These are phyloP conservation scores for Epiblema foenella DNA, from an alignment of 2,888 invertebrate genomes.

Conservation along the genomic window DNA sequence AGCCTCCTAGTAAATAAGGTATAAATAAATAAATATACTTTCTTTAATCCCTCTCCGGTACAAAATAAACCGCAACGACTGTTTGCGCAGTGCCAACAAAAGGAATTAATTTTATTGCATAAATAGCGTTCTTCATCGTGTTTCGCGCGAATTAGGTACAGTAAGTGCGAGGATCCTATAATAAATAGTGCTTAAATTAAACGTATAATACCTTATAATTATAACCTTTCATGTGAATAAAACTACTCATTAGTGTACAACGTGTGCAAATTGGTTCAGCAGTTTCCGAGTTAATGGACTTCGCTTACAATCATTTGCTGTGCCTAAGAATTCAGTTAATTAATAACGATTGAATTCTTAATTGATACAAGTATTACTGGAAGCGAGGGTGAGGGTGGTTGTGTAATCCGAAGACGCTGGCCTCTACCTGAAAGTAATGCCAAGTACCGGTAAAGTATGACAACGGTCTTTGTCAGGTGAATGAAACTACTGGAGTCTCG, in stretches of 20 bases:
- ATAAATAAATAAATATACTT: neutral
- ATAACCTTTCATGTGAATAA: too few relatives aligned
- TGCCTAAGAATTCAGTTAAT: slow-evolving; percentile 8
- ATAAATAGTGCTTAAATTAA: neutral
- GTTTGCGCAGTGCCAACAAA: neutral
- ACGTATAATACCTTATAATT: too few relatives aligned
- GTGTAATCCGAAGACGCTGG: neutral
- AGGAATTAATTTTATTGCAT: neutral
- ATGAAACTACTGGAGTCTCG: slow-evolving; percentile 33
- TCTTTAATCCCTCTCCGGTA: neutral
- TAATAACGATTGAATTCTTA: neutral
- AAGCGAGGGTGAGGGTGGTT: neutral
- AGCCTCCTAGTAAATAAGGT: neutral
- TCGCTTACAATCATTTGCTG: neutral
- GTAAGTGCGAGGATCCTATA: neutral
- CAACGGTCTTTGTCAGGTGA: slow-evolving; percentile 35
- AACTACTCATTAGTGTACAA: neutral
- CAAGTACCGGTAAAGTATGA: slow-evolving; percentile 38
- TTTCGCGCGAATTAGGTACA: neutral
- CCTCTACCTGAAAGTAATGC: slow-evolving; percentile 23
- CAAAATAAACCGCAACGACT: neutral
- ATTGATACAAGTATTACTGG: neutral
- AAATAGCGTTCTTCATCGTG: neutral
- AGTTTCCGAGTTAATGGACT: too few relatives aligned
- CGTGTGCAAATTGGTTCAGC: neutral